Evolutionary conservation across 2,888 invertebrate genomes (phyloP), one percentile per base, ranked within the genome.

Genomic region (Leptura quadrifasciata): DNA sequence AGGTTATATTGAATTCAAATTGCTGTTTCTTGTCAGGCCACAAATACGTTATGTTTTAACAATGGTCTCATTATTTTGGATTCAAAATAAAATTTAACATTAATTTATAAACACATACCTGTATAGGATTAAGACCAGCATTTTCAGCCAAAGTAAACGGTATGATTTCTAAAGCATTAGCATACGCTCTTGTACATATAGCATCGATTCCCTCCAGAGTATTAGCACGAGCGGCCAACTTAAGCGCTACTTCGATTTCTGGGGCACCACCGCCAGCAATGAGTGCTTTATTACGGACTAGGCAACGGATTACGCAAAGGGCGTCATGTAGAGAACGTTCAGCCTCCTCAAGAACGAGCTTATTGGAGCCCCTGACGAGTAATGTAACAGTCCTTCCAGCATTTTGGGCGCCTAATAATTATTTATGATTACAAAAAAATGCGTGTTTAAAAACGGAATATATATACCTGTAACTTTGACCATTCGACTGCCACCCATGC

Each of bases 241-340:
- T 94, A 35, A 98, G 91, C 0, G 98, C 95, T 78, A 99, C 92
- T 88, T 98, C 98, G 79, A 97, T 98, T 91, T 99, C 99, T 4
- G 99, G 98, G 15, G 98, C 98, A 61, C 99, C 99, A 65, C 99
- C 99, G 77, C 99, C 99, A 71, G 98, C 95, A 88, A 98, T 94
- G 83, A 98, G 91, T 60, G 97, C 97, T 76, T 94, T 94, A 80
- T 98, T 95, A 85, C 98, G 97, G 4, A 99, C 98, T 84, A 99
- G 92, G 90, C 99, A 99, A 82, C 99, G 94, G 86, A 99, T 96
- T 67, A 97, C 98, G 74, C 96, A 96, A 10, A 96, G 90, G 2
- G 96, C 96, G 88, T 96, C 96, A 86, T 96, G 96, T 17, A 96
- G 90, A 15, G 96, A 96, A 81, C 96, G 90, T 39, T 94, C 95